Conservation (phyloP, 2,113 vertebrate species). For the Potamarius usumacintae region DNA sequence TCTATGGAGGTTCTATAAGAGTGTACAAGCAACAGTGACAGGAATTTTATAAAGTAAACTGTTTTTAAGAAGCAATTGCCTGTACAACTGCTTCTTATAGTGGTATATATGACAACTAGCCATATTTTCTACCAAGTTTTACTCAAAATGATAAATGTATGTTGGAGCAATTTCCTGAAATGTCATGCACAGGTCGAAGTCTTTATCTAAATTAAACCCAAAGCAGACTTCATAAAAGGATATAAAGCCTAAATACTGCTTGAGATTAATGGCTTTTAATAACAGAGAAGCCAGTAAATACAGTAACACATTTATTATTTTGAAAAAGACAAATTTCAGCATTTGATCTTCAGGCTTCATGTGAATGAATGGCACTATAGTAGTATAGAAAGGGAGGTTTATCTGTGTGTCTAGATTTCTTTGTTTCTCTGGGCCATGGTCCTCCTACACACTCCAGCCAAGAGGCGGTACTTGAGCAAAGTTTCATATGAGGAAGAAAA, state of each 20-base stretch:
- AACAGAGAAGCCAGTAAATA: neutral
- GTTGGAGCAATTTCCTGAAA: neutral
- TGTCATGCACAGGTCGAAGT: neutral
- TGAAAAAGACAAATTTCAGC: neutral
- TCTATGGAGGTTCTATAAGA: neutral
- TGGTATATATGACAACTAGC: neutral
- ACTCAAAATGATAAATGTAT: neutral
- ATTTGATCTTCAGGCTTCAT: neutral
- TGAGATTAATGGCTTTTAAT: neutral
- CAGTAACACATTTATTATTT: neutral
- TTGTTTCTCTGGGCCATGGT: constrained; percentile 46
- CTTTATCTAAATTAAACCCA: neutral
- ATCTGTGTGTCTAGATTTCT: constrained; percentile 20
- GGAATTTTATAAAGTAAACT: too few relatives aligned
- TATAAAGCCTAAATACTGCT: neutral
- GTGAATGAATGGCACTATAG: constrained; percentile 30
- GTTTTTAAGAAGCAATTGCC: neutral
- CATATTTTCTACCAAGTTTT: neutral
- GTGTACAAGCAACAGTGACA: neutral
- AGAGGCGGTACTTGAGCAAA: constrained; percentile 70
- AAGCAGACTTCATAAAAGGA: neutral
- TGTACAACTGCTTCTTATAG: neutral
- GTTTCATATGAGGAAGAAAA: constrained; percentile 64
- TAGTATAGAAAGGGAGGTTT: constrained; percentile 24
- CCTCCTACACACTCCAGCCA: constrained; percentile 68